Evolutionary conservation across 2,797 vertebrate genomes (phyloP).

Genomic region (Alca torda): DNA sequence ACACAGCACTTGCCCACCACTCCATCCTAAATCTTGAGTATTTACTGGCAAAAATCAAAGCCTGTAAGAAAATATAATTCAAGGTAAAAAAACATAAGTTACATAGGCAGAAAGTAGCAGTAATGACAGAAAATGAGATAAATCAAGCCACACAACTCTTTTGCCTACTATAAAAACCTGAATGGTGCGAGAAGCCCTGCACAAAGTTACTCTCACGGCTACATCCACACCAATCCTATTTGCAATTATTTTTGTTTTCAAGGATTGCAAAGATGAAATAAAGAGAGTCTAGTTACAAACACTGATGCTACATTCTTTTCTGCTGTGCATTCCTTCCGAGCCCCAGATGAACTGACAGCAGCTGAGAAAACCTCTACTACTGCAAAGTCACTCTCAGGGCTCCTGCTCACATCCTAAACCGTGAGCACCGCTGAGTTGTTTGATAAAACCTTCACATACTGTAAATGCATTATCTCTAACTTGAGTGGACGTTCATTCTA

Average conservation of each 20-base stretch:
- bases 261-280: background rate
- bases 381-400: background rate
- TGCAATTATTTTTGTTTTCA: background rate
- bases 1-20: background rate
- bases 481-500: background rate
- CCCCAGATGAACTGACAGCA: background rate
- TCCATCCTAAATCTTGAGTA: background rate
- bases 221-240: background rate
- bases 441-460: background rate
- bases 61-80: background rate
- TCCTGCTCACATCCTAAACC: background rate
- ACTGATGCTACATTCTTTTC: background rate
- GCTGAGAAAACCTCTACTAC: background rate
- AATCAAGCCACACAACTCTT: background rate
- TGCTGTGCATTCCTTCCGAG: background rate
- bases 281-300: background rate
- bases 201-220: background rate
- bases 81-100: background rate
- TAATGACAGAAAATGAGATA: background rate
- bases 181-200: background rate
- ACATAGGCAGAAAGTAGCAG: background rate
- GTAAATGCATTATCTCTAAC: background rate
- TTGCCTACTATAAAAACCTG: background rate
- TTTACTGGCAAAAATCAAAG: background rate
- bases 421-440: accelerated